Evolutionary conservation across 2,113 vertebrate species (phyloP).

Genomic region (Nycticryphes semicollaris): DNA sequence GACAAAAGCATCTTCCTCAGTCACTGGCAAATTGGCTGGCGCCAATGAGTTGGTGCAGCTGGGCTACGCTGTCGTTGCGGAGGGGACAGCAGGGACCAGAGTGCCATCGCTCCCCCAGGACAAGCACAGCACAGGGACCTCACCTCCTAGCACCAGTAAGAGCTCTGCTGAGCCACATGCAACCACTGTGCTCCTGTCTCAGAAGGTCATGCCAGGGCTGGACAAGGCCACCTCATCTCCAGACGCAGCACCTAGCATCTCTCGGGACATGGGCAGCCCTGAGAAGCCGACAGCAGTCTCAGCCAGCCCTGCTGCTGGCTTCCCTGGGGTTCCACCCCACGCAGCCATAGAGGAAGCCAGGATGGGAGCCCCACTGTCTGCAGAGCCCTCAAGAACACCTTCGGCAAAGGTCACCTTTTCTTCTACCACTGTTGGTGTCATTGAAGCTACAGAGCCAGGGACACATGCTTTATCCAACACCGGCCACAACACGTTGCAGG

Average conservation of each 20-base stretch:
- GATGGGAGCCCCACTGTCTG: accelerated
- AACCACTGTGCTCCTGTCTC: accelerated
- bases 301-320: neutral
- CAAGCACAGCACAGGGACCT: neutral
- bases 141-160: neutral
- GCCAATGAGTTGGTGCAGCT: neutral
- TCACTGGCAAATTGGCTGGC: neutral
- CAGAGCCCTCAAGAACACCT: accelerated
- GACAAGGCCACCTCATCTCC: neutral
- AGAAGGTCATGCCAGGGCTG: neutral
- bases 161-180: neutral
- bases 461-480: accelerated
- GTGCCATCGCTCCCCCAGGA: neutral
- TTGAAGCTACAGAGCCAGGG: neutral
- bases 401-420: neutral
- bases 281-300: neutral
- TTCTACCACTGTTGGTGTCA: neutral
- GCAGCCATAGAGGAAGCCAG: neutral
- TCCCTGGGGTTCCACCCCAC: accelerated
- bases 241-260: neutral
- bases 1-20: neutral
- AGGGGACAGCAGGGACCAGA: accelerated
- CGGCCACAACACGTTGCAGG: accelerated
- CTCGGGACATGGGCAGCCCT: accelerated
- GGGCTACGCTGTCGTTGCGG: accelerated